Evolutionary conservation across 2,113 vertebrate genomes (phyloP), one percentile per base, ranked within the genome.

Genomic region (Ellobius talpinus): DNA sequence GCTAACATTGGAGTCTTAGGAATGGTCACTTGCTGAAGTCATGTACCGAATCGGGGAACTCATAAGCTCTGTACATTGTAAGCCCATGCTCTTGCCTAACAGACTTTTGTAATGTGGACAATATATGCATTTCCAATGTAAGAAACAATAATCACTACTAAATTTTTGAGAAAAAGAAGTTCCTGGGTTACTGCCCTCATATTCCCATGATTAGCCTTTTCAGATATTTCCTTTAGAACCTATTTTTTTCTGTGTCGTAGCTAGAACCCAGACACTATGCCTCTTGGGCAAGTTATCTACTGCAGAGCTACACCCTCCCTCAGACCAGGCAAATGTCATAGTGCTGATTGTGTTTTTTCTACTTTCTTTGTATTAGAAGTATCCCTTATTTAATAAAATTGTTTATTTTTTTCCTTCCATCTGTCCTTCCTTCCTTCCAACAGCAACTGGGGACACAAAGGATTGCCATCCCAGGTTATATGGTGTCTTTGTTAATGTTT

Each of bases 331-430:
- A 82, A 45, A 91, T 42, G 33, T 33, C 68, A 13, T 94, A 84
- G 33, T 84, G 92, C 89, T 93, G 45, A 88, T 68, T 87, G 89
- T 82, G 29, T 66, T 91, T 65, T 87, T 78, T 29, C 73, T 91
- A 21, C 74, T 90, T 29, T 87, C 17, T 87, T 90, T 94, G 29
- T 55, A 91, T 76, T 42, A 55, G 10, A 95, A 93, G 2, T 66
- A 85, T 58, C 85, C 90, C 26, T 17, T 12, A 91, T n/a, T 23
- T 70, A 29, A 16, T 29, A 77, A 21, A 21, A 23, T 66, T 87
- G 13, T n/a, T 82, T 29, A 1, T 7, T 55, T 4, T 11, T 7
- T 12, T 7, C 11, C 8, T 21, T 26, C 72, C 39, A 3, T 23
- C 19, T 8, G 8, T n/a, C 70, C 36, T 17, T 73, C n/a, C n/a